Evolutionary conservation across 2,113 vertebrate species (phyloP), one percentile per base, ranked within the genome.

Genomic region (Lagenorhynchus albirostris): DNA sequence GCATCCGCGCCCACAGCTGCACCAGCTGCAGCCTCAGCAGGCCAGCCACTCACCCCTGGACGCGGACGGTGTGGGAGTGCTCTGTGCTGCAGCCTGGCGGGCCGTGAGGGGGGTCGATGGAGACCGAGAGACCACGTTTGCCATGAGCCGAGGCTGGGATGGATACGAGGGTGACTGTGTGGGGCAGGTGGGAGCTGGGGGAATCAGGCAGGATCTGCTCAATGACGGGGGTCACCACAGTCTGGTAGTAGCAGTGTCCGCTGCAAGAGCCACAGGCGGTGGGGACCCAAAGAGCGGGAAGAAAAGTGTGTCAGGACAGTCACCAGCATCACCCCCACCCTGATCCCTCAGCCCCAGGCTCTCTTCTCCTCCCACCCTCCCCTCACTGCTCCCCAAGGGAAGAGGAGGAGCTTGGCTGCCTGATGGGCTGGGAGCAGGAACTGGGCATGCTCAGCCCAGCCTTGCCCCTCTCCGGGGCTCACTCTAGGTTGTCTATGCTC

Each of bases 211-310:
- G 98, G 6, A 99, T 99, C 98, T 99, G 99, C 90, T 99, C 99
- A 3, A 99, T 99, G 91, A 99, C 99, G 0, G 99, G 99, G 0
- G 99, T 99, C 98, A 99, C 99, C 86, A 99, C 99, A 62, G 99
- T 99, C 99, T 99, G 99, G 98, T 99, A 99, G 99, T 99, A 99
- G 97, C 99, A 99, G 95, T 99, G 99, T 13, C 99, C 99, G 0
- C 99, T 99, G 97, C 9, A 97, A 84, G 94, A 85, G 89, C 67
- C 13, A 29, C 60, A 80, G 20, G n/a, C 1, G 25, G 81, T 0
- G 0, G 41, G 20, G 55, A 38, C 73, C 76, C 81, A 21, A 36
- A 86, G 76, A 55, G 80, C 1, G 10, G 68, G 62, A 65, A 91
- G 62, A 38, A 25, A 50, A 80, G 36, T 36, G n/a, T 1, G 17